A percentile compares a stretch with the other conserved stretches of the same genome.
Conservation (phyloP, 1,140 invertebrate species). For the Panulirus ornatus region DNA sequence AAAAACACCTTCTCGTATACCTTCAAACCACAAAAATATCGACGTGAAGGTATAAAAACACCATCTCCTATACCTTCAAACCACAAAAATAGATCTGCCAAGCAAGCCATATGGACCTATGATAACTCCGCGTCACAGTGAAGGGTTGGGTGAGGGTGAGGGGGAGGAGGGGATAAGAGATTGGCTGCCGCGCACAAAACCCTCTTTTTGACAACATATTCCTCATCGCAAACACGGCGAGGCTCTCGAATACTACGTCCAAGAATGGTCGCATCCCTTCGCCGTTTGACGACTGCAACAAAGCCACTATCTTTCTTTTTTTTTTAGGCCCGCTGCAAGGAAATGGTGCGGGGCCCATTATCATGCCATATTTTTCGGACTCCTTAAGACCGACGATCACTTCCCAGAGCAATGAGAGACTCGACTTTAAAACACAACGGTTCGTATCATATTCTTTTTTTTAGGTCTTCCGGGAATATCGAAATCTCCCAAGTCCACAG, state of each 20-base stretch:
- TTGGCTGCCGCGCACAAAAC: background rate
- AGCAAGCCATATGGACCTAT: conserved; percentile 32
- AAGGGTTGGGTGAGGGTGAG: no score
- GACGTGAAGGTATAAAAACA: no score
- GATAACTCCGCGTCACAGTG: conserved; percentile 24
- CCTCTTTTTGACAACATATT: background rate
- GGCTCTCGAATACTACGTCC: background rate
- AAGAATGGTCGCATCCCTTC: background rate
- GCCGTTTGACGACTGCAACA: background rate
- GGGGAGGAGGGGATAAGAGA: no score
- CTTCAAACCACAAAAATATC: no score
- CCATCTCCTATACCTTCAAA: no score
- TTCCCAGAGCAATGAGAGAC: background rate
- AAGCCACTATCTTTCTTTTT: no score
- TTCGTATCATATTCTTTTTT: no score
- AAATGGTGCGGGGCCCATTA: conserved; percentile 3
- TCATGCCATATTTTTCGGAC: background rate
- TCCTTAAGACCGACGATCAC: background rate
- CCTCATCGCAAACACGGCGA: background rate
- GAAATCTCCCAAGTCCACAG: background rate
- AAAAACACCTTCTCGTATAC: no score
- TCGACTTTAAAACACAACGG: background rate
- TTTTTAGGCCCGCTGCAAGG: background rate
- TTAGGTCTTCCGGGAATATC: background rate
- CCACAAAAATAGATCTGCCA: background rate